Percentiles rank a stretch among this genome's conserved stretches.
These are phyloP conservation scores for Drusus annulatus DNA, from an alignment of 1,140 invertebrate species.

Conservation along the genomic window DNA sequence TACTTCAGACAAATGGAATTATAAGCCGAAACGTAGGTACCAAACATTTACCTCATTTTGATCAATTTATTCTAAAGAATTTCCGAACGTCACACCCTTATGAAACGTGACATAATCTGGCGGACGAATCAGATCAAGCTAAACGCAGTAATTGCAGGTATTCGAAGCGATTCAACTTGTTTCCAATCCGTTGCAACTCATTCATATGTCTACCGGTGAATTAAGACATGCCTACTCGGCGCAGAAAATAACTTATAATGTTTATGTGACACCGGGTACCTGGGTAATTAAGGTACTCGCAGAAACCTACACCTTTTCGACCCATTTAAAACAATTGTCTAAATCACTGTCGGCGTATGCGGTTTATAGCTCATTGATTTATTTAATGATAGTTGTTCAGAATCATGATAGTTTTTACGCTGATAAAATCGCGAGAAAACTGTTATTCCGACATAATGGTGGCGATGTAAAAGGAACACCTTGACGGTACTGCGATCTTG, in stretches of 20 bases:
- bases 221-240: background rate
- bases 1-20: no score
- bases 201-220: background rate
- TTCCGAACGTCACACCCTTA: conserved; percentile 8
- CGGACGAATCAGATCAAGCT: background rate
- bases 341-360: conserved; percentile 11
- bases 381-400: conserved; percentile 20
- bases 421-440: conserved; percentile 28
- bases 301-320: background rate
- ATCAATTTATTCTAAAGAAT: no score
- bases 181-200: no score
- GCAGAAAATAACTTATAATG: conserved; percentile 1
- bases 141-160: no score
- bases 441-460: conserved; percentile 9
- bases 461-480: no score
- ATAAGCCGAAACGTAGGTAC: no score
- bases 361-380: conserved; percentile 25
- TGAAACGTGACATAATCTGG: background rate
- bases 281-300: no score
- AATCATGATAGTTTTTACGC: conserved; percentile 6
- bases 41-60: no score
- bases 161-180: no score
- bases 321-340: conserved; percentile 28
- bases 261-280: background rate
- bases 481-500: no score